Base-by-base conservation (phyloP, 92 coral and sea anemone species). In the Desmophyllum pertusum region DNA sequence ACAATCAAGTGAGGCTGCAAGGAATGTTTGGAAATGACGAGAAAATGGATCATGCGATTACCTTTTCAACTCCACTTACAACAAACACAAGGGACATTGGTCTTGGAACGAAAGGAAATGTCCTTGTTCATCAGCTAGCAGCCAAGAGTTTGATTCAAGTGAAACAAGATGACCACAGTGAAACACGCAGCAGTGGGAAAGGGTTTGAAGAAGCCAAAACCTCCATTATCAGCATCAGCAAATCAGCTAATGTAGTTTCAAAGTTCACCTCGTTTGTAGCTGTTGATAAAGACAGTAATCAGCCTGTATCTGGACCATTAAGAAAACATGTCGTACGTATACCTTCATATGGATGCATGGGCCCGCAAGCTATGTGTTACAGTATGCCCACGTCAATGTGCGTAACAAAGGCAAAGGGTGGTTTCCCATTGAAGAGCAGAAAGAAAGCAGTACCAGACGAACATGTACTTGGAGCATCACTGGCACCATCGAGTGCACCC, bases 211-310 rank as follows among this genome's bases (percentile, higher is more conserved):
- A 67, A 25, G 41, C 46, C 66, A 79, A 70, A 78, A 65, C 75
- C 37, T 61, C 36, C 59, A 84, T 89, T 31, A 84, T 94, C 46
- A 84, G 82, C 45, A 61, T 94, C 45, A 94, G 98, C 78, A 84
- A 88, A 76, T 74, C 93, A 38, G 85, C 98, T 3, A 92, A 77
- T 67, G 95, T 94, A 4, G 89, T 92, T 13, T 94, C 94, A 43
- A 87, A 93, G 81, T 72, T 77, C 46, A 94, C 98, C 25, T 88
- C 93, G 27, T 91, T 94, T 78, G 93, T 94, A 52, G 98, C 95
- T 30, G 90, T 94, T n/a, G 95, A 92, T 76, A 86, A 68, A 50
- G 91, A 88, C 36, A 90, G 83, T 42, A 87, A 71, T 46, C 83
- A 92, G 76, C 82, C 91, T 15, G 91, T 94, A 36, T 75, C 81